Percentiles rank a stretch among this genome's conserved stretches.
phyloP scores from a whole-genome alignment of 2,888 invertebrate genomes.

The Anodontia alba region DNA sequence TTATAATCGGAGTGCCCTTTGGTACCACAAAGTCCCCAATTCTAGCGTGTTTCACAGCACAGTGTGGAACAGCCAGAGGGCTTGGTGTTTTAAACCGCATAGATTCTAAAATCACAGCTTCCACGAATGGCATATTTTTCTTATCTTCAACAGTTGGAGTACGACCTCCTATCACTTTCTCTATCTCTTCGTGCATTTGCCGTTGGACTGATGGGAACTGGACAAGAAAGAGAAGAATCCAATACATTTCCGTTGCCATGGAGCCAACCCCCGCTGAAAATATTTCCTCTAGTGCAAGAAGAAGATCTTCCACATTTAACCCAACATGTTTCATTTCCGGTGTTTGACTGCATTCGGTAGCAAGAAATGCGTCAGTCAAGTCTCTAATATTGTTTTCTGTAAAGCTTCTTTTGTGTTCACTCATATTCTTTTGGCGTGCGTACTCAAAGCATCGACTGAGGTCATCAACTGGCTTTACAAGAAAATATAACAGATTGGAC shows the following conservation, averaged over 20 bases:
- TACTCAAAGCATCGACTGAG: conserved; percentile 11
- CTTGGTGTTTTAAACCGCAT: not conserved
- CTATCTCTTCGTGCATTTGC: not conserved
- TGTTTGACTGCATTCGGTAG: conserved; percentile 13
- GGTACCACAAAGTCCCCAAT: not conserved
- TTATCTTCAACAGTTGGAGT: not conserved
- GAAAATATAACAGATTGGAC: conserved; percentile 22
- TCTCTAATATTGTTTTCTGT: conserved; percentile 41
- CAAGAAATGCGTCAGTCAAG: conserved; percentile 44
- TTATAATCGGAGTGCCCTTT: not conserved
- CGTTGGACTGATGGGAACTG: not conserved
- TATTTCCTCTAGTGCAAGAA: not conserved
- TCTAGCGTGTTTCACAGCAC: not conserved
- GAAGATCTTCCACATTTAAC: not conserved
- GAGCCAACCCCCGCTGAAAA: not conserved
- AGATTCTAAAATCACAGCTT: conserved; percentile 11
- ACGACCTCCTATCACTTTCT: not conserved
- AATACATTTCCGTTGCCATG: not conserved
- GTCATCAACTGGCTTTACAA: conserved; percentile 33
- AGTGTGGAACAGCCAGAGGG: not conserved
- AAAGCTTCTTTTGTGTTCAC: conserved; percentile 41
- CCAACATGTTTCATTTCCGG: conserved; percentile 5
- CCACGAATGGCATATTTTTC: not conserved
- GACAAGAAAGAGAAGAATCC: not conserved
- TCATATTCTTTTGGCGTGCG: not conserved